Evolutionary conservation across 2,888 invertebrate genomes (phyloP).

Genomic region (Diabrotica balteata): DNA sequence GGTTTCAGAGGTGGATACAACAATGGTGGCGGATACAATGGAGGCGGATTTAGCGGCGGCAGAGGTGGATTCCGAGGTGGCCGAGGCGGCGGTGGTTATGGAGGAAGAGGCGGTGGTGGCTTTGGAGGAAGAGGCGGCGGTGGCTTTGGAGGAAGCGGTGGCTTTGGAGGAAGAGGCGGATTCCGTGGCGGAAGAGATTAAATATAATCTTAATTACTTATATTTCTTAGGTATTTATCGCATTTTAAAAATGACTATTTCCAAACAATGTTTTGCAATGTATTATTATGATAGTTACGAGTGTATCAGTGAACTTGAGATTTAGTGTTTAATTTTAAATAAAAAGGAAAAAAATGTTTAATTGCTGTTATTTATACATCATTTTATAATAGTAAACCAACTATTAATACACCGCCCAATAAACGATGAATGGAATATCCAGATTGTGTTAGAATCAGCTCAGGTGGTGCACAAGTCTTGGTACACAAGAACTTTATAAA

Average conservation of each 20-base stretch:
- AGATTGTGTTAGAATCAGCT: too few relatives aligned
- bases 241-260: slow-evolving; percentile 6
- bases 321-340: too few relatives aligned
- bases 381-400: too few relatives aligned
- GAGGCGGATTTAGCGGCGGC: slow-evolving; percentile 32
- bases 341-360: too few relatives aligned
- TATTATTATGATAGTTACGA: too few relatives aligned
- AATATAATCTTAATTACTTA: not conserved
- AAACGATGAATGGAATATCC: too few relatives aligned
- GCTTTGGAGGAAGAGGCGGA: slow-evolving; percentile 34
- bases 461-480: too few relatives aligned
- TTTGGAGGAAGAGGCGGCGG: slow-evolving; percentile 44
- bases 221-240: slow-evolving; percentile 1
- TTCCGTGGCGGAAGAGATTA: not conserved
- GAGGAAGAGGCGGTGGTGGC: slow-evolving; percentile 46
- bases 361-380: too few relatives aligned
- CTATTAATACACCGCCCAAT: too few relatives aligned
- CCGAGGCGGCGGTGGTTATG: slow-evolving; percentile 30
- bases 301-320: too few relatives aligned
- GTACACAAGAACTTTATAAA: too few relatives aligned
- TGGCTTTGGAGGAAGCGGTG: slow-evolving; percentile 42
- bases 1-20: slow-evolving; percentile 33
- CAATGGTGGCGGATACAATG: slow-evolving; percentile 36
- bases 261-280: too few relatives aligned
- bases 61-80: slow-evolving; percentile 31